Evolutionary conservation across 2,888 invertebrate species (phyloP), one percentile per base, ranked within the genome.

Genomic region (Drosophila phalerata): DNA sequence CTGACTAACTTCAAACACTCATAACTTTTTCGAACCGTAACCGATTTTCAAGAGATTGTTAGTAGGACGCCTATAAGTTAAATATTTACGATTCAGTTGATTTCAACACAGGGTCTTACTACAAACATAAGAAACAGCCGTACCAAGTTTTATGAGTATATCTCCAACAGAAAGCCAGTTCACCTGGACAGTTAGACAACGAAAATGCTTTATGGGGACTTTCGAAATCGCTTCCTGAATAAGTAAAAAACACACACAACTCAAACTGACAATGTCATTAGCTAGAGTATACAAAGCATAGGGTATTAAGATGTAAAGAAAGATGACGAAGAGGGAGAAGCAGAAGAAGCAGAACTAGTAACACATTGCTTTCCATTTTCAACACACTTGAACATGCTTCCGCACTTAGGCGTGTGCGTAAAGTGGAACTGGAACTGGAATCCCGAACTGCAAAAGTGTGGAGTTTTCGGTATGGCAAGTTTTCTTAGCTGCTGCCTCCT

Each of bases 331-430:
- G 5, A 9, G 13, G 19, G 3, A n/a, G 38, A 28, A 5, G 22
- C 9, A 17, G 30, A 10, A 11, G 25, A 47, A 40, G 53, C 17
- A 62, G 55, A 67, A 76, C 75, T 68, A 74, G 64, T 67, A 68
- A 77, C 77, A 77, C 76, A 76, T 77, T 62, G 79, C 73, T 85
- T 82, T 79, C 80, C 84, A 85, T 85, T 85, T 85, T 75, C 79
- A 86, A 78, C 79, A 85, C 79, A 89, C 90, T 90, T 90, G 81
- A 90, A 90, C 90, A 90, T 88, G 90, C 81, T 90, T 90, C 87
- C 87, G 90, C 89, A 89, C 89, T 90, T 89, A 85, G 84, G 83
- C 73, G 79, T 79, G 67, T 79, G 77, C 78, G 78, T 69, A 61
- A 64, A 70, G 77, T 72, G 80, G 75, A 75, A 75, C 71, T 71